Evolutionary conservation across 2,113 vertebrate genomes (phyloP).

Genomic region (Macrotus californicus): DNA sequence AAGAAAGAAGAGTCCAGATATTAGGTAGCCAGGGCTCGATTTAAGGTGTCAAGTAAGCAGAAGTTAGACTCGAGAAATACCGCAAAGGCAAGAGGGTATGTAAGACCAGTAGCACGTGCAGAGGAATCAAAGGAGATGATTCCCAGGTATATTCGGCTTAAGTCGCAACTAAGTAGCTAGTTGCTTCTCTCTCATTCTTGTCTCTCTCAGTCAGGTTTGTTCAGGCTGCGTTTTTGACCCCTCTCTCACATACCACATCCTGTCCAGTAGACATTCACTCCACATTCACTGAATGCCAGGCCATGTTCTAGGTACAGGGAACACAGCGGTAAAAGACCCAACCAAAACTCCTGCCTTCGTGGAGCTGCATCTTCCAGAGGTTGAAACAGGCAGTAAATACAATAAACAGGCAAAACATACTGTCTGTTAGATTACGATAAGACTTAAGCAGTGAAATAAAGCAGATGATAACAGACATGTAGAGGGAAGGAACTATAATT

Average conservation of each 20-base stretch:
- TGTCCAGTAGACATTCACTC: background rate
- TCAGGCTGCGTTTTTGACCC: background rate
- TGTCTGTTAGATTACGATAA: background rate
- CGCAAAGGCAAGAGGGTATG: background rate
- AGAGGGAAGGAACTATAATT: background rate
- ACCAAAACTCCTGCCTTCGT: background rate
- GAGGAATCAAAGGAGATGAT: background rate
- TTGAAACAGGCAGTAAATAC: background rate
- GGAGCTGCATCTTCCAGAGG: background rate
- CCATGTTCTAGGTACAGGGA: background rate
- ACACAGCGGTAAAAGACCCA: background rate
- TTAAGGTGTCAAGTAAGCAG: background rate
- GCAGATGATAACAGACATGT: background rate
- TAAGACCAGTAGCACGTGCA: background rate
- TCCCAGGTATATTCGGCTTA: background rate
- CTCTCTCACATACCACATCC: background rate
- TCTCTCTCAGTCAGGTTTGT: background rate
- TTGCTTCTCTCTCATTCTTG: background rate
- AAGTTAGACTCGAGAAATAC: background rate
- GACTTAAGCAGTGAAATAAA: background rate
- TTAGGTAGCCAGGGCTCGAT: background rate
- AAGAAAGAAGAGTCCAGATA: background rate
- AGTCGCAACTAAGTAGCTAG: background rate
- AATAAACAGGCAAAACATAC: background rate
- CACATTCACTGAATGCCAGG: background rate